Conservation (phyloP, 30 jellyfish, hydroid and myxozoan species). For the Pseudorhiza aurosa region DNA sequence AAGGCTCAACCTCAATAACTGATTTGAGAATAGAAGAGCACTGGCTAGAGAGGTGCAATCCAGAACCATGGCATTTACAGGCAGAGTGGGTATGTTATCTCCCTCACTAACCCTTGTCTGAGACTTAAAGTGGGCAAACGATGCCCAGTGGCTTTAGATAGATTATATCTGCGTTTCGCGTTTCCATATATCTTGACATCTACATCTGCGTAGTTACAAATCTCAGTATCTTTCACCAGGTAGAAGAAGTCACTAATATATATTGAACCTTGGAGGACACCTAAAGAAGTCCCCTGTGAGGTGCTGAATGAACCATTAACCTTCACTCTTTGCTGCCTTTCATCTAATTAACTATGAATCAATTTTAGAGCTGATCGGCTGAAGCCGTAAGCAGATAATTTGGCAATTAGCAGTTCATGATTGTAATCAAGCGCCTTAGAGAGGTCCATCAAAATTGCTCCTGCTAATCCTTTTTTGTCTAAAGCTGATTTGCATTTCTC, state of each 20-base stretch:
- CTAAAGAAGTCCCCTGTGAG: constrained; percentile 42
- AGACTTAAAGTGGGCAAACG: too few relatives aligned
- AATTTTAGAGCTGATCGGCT: constrained; percentile 16
- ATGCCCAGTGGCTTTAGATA: too few relatives aligned
- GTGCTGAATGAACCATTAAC: constrained; percentile 29
- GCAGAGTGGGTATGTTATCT: too few relatives aligned
- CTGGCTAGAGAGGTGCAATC: too few relatives aligned
- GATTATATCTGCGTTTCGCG: too few relatives aligned
- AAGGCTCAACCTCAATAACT: too few relatives aligned
- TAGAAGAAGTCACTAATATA: constrained; percentile 18
- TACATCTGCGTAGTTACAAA: constrained; percentile 44
- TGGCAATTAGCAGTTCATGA: constrained; percentile 40
- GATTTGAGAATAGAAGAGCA: too few relatives aligned
- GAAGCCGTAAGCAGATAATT: constrained; percentile 39
- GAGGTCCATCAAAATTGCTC: constrained; percentile 28
- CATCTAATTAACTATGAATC: constrained; percentile 10
- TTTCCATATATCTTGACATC: too few relatives aligned
- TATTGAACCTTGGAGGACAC: background rate
- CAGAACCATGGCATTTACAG: too few relatives aligned
- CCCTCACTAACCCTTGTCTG: too few relatives aligned
- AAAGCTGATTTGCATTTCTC: constrained; percentile 11
- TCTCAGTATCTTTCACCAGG: constrained; percentile 34
- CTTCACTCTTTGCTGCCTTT: constrained; percentile 8
- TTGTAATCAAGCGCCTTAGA: constrained; percentile 42
- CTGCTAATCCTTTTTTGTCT: constrained; percentile 19